Base-by-base conservation (phyloP, 2,888 invertebrate genomes). In the Cryptocephalus primarius region DNA sequence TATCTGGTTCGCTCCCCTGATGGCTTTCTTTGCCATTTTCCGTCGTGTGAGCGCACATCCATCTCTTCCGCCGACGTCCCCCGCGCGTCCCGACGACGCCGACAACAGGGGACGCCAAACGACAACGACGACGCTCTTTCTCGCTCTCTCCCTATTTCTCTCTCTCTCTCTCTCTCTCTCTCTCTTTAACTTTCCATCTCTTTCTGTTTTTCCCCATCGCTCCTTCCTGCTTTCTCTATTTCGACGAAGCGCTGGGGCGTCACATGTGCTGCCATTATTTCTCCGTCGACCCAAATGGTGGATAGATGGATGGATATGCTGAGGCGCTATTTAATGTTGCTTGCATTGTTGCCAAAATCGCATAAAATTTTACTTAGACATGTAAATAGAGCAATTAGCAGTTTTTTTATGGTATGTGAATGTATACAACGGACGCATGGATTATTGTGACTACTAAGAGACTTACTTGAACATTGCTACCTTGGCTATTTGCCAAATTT, bases 21-120 rank as follows among this genome's bases (percentile, higher is more conserved):
- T 66, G 65, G 65, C 66, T 67, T 67, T 67, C 66, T 67, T 66
- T 67, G 65, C 64, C 65, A 65, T 68, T 66, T 66, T 66, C 61
- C 60, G 57, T 62, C 57, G 59, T 56, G 60, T 59, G 60, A 59
- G 60, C 60, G 56, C 56, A 57, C 58, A 58, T 59, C 58, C 57
- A 58, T 58, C 59, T 56, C 54, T 22, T 22, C 22, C 47, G 32
- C 48, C 51, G 46, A 47, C 43, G 12, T 45, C 46, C 46, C 43
- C 46, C 42, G 14, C 41, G 41, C 48, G 34, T 32, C 46, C 14
- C 32, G 45, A 31, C 36, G 42, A 22, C 42, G 39, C 39, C 14
- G n/a, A 13, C 39, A n/a, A 13, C 12, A 33, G 59, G 11, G 38
- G 39, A 9, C 13, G n/a, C 22, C 22, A 22, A 22, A 22, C 22